A percentile compares a stretch with the other conserved stretches of the same genome.
Conservation (phyloP, 2,797 vertebrate species). For the Phoxinus dragarum region DNA sequence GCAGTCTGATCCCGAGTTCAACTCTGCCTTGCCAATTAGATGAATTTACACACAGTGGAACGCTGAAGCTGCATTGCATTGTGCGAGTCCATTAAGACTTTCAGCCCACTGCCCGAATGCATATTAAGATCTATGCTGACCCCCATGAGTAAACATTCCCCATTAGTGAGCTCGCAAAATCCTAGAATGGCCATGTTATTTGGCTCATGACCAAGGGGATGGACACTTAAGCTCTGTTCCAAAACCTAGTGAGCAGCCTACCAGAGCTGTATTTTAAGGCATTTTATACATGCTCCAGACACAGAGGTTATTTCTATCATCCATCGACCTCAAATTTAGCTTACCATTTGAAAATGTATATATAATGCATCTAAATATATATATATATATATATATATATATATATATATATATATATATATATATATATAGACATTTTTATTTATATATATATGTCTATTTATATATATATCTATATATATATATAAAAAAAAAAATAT, state of each 20-base stretch:
- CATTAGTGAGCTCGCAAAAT: conserved; percentile 35
- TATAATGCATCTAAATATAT: no score
- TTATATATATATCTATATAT: no score
- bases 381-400: no score
- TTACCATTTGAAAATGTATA: no score
- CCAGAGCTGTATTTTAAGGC: neutral
- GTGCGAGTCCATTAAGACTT: conserved; percentile 27
- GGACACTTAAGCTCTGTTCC: conserved; percentile 3
- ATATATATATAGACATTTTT: no score
- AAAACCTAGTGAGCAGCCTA: neutral
- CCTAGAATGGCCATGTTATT: conserved; percentile 37
- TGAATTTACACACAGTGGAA: conserved; percentile 28
- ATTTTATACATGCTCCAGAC: neutral
- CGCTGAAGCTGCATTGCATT: conserved; percentile 24
- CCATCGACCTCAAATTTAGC: neutral
- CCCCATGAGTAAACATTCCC: conserved; percentile 50
- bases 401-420: no score
- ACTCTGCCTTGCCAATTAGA: conserved; percentile 46
- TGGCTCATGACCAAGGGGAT: conserved; percentile 32
- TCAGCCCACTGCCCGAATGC: conserved; percentile 22
- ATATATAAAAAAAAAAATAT: no score
- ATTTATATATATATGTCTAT: no score
- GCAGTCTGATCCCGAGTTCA: conserved; percentile 51
- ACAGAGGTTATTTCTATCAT: neutral
- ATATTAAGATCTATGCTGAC: conserved; percentile 50